Base-by-base conservation (phyloP, 1,140 invertebrate species). In the Leguminivora glycinivorella region DNA sequence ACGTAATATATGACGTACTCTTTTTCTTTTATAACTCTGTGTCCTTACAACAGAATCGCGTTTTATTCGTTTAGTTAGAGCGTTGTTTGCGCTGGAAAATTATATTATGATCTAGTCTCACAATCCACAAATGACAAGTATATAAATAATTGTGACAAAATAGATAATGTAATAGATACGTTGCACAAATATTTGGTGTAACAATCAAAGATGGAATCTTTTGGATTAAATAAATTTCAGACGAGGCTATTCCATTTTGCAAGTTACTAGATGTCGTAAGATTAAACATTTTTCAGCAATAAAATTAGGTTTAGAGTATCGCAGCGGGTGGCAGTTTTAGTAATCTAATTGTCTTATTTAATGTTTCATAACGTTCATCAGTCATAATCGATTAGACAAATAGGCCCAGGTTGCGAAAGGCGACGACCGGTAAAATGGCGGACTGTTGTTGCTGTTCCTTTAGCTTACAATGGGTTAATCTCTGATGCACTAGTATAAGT, bases 371-470 rank as follows among this genome's bases (percentile, higher is more conserved):
- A 63, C 58, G 5, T 63, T 63, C 29, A 63, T 63, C 58, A 63
- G 58, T 63, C 58, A 63, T 63, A 63, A 63, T 63, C 58, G 25
- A 63, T 63, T 63, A 29, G 58, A 31, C 26, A 63, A 63, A 63
- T 63, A 34, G 58, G 58, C 58, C 26, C 58, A 31, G 14, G 25
- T 63, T 63, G 58, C 58, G 58, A 63, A 63, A 63, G 58, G 25
- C 58, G 58, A 63, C 17, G 58, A 22, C 58, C 12, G 58, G 58
- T 29, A 63, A 63, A 29, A 34, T 63, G 58, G 58, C 26, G 58
- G 58, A 34, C n/a, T 26, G 0, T 17, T 22, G 25, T 19, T 26
- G 56, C 26, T 22, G 3, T 52, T 63, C 58, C 58, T 9, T 2
- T 10, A 52, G 19, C 43, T 52, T 52, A 19, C 38, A n/a, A 4